Evolutionary conservation across 2,888 invertebrate genomes (phyloP).

Genomic region (Temnothorax unifasciatus): DNA sequence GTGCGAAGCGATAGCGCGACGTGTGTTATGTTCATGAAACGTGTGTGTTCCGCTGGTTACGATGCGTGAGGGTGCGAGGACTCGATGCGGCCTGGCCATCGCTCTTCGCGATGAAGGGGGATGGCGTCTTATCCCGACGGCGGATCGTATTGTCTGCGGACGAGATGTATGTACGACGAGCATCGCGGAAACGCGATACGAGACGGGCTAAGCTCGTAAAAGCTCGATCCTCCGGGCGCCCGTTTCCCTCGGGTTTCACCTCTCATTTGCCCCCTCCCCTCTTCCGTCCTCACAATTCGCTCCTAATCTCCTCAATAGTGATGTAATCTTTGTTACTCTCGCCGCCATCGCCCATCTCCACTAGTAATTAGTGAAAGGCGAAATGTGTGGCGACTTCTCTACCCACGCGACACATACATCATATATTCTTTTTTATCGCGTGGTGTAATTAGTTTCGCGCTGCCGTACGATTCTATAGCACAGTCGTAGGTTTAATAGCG

Average conservation of each 20-base stretch:
- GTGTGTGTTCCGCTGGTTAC: conserved; percentile 16
- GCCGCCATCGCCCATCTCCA: background rate
- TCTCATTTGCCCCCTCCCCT: background rate
- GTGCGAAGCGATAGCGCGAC: conserved; percentile 35
- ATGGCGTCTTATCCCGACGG: conserved; percentile 57
- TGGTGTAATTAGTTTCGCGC: conserved; percentile 14
- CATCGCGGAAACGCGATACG: conserved; percentile 60
- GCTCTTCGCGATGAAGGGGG: conserved; percentile 52
- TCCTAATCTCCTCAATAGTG: conserved; percentile 56
- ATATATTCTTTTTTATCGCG: background rate
- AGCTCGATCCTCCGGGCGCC: conserved; percentile 58
- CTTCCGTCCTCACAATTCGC: conserved; percentile 28
- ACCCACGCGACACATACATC: background rate
- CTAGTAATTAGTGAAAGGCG: conserved; percentile 20
- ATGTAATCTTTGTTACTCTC: conserved; percentile 53
- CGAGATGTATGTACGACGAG: conserved; percentile 54
- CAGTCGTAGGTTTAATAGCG: conserved; percentile 6
- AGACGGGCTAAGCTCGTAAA: conserved; percentile 64
- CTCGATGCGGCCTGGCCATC: conserved; percentile 39
- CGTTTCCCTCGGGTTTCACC: conserved; percentile 48
- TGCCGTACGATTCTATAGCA: background rate
- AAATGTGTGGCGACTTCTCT: background rate
- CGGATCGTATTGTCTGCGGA: conserved; percentile 60
- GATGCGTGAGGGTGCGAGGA: conserved; percentile 37
- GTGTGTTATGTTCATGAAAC: conserved; percentile 32